These are phyloP conservation scores for Tipula lateralis DNA, from an alignment of 2,888 invertebrate species.

Conservation along the genomic window DNA sequence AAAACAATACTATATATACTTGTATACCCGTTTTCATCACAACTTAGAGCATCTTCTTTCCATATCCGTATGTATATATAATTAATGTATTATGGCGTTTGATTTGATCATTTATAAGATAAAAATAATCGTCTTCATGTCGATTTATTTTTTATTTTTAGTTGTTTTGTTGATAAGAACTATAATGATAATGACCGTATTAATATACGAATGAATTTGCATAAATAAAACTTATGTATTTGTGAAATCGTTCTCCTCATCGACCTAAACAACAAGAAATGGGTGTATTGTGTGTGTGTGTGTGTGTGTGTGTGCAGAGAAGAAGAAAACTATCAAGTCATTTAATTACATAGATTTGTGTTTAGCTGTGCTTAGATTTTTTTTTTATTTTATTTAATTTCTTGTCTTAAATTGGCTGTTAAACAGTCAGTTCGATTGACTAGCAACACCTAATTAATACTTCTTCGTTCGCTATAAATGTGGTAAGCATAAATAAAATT, in stretches of 20 bases:
- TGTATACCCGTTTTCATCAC: neutral
- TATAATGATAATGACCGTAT: neutral
- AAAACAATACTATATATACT: neutral
- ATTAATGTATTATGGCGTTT: neutral
- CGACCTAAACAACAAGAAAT: neutral
- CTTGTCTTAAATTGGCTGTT: neutral
- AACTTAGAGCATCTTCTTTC: neutral
- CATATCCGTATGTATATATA: neutral
- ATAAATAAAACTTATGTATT: neutral
- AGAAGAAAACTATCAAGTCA: neutral
- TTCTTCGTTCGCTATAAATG: neutral
- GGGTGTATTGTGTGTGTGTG: neutral
- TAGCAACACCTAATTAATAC: conserved; percentile 24
- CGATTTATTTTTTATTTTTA: neutral
- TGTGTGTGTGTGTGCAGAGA: neutral
- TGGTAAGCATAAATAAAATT: neutral
- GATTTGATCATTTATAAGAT: conserved; percentile 1
- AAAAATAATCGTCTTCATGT: neutral
- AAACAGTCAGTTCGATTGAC: neutral
- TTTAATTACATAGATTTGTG: neutral
- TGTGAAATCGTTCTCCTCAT: neutral
- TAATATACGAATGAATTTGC: conserved; percentile 24
- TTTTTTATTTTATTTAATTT: neutral
- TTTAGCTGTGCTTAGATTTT: neutral
- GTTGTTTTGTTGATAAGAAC: neutral